Base-by-base conservation (phyloP, 2,113 vertebrate genomes). In the Pseudopodoces humilis region DNA sequence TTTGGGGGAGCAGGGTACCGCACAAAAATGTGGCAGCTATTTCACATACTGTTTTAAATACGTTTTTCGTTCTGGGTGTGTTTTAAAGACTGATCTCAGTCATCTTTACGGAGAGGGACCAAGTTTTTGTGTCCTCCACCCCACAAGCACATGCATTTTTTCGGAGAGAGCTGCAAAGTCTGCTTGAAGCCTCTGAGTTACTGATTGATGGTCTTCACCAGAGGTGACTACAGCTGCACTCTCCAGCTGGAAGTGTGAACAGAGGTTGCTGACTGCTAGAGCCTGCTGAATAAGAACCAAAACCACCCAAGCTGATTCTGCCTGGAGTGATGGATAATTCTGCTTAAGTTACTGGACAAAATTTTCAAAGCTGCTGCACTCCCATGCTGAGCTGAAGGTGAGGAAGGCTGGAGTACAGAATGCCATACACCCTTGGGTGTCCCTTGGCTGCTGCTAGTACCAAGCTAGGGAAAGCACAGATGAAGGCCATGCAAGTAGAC, bases 21-120 rank as follows among this genome's bases (percentile, higher is more conserved):
- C 95, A 96, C 96, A 97, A 83, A 91, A 95, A 93, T 0, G 8
- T 95, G 95, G 96, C 96, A 97, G 95, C 95, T 97, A 95, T 93
- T 96, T 94, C 86, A 75, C 64, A 35, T 84, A 93, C 62, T 47
- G 60, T 86, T 83, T 72, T 46, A 83, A 91, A 81, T 37, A 69
- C 1, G 4, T 11, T 70, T 88, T 84, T 87, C 10, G 1, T 89
- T 87, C 59, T 82, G 58, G 44, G 37, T 9, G 5, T 87, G 47
- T 86, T 96, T 83, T 71, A 85, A 65, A 80, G 64, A 86, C 63
- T 27, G 71, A 70, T 67, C 64, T 91, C 69, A 39, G 27, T 78
- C 69, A 49, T 72, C 74, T 78, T 75, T 79, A 62, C 22, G 49
- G 82, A 86, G 83, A 72, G 55, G 72, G 89, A 78, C 46, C 2